Evolutionary conservation across 2,888 invertebrate genomes (phyloP).

Genomic region (Drosophila macrospina): DNA sequence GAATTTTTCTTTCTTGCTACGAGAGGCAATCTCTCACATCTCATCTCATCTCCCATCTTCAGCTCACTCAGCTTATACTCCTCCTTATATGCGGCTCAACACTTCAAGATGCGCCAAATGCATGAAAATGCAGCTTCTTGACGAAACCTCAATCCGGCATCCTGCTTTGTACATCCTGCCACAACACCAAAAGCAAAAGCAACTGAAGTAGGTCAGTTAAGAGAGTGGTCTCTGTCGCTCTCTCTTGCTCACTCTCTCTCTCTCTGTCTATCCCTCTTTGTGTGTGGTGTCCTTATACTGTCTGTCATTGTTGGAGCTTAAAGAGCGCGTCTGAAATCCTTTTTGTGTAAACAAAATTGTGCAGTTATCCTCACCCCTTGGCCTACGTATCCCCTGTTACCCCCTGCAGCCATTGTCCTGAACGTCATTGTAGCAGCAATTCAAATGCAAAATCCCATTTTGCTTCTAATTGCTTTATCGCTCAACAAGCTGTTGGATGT

Average conservation of each 20-base stretch:
- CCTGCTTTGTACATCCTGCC: conserved; percentile 27
- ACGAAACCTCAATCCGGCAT: conserved; percentile 59
- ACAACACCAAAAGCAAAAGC: conserved; percentile 53
- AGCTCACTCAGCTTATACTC: conserved; percentile 45
- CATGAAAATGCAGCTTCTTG: conserved; percentile 78
- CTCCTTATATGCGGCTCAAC: conserved; percentile 65
- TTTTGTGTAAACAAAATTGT: conserved; percentile 76
- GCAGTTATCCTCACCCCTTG: conserved; percentile 29
- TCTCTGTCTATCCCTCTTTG: not conserved
- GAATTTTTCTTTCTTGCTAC: conserved; percentile 58
- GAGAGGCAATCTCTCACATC: conserved; percentile 62
- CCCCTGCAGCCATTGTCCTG: conserved; percentile 20
- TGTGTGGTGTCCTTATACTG: conserved; percentile 4
- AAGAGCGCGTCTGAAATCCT: conserved; percentile 74
- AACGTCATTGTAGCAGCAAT: conserved; percentile 70
- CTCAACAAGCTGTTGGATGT: conserved; percentile 81
- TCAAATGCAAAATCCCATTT: conserved; percentile 82
- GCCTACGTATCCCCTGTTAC: not conserved
- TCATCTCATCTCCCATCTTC: conserved; percentile 30
- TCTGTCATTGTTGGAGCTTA: conserved; percentile 63
- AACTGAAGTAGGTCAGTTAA: conserved; percentile 76
- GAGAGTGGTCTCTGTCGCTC: conserved; percentile 33
- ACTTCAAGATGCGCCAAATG: conserved; percentile 75
- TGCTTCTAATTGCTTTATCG: conserved; percentile 81
- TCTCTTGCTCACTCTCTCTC: not conserved